Base-by-base conservation (phyloP, 1,140 invertebrate species). In the Harpegnathos saltator region DNA sequence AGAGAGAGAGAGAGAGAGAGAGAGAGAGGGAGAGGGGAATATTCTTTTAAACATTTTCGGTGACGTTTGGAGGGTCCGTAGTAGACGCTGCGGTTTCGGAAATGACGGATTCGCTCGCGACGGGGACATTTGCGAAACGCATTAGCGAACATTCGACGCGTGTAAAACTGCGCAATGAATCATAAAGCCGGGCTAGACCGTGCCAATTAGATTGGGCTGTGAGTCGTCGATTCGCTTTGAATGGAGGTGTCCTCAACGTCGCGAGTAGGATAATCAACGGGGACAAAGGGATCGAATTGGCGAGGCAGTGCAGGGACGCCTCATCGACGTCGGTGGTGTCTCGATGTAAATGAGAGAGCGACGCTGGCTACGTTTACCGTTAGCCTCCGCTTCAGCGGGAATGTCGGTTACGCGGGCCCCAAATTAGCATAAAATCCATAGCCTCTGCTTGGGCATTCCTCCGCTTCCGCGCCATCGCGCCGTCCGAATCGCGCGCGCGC, bases 341-440 rank as follows among this genome's bases (percentile, higher is more conserved):
- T 81, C 17, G 58, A 86, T 89, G 87, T 77, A 89, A 88, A 89
- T 85, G 86, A 80, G 86, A 80, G 68, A 63, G 17, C 15, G 50
- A 69, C 9, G n/a, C n/a, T 56, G 7, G 54, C 54, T 56, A 19
- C 52, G 38, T 80, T 29, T 52, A 61, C 38, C 24, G 61, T 44
- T 19, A 44, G n/a, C n/a, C 65, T 66, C 58, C 61, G 29, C n/a
- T 26, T 63, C 58, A 74, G 62, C 78, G 44, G 44, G 68, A 83
- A 78, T 83, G 59, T 56, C 29, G 17, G 22, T 81, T 77, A 48
- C 81, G 19, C 48, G 24, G 26, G 65, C 24, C 52, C 61, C 66
- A 48, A 52, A 61, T 85, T 75, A 75, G 24, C 50, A 82, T 69
- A 74, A 26, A 87, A 75, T 66, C 69, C n/a, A 24, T 58, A 48